Base-by-base conservation (phyloP, 2,113 vertebrate genomes). In the Numida meleagris region DNA sequence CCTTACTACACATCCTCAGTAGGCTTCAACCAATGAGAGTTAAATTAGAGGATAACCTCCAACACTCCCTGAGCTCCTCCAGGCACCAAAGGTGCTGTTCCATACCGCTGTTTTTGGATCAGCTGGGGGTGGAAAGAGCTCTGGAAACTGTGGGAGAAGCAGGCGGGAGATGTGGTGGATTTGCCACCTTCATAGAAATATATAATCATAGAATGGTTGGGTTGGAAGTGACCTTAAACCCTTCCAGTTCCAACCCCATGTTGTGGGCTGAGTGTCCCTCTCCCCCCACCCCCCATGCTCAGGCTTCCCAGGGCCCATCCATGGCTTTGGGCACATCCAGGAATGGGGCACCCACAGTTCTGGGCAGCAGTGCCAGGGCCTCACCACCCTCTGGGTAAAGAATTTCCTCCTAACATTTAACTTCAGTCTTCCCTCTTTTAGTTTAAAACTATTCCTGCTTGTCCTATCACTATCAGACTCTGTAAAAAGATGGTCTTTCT, bases 91-190 rank as follows among this genome's bases (percentile, higher is more conserved):
- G 16, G 5, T 2, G 51, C 78, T 57, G 6, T 59, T 27, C 17
- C 14, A 50, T 50, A 29, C 5, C 14, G 33, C 23, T 0, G 0
- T 25, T 74, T 4, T 16, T 38, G 14, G 20, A 6, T 5, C 6
- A 27, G 10, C 0, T 71, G 33, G 9, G 27, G 8, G 4, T 24
- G 7, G 20, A 48, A 53, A 73, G 24, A 57, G 8, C 18, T 76
- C 40, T 62, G 53, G 27, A 15, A 62, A 66, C 20, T 0, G 10
- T n/a, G 53, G 31, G 27, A 73, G 31, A 58, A 57, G 15, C 23
- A 76, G 31, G 5, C 23, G 51, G 51, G 20, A 87, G 2, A 24
- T 25, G 15, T 9, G 51, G 1, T 88, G 58, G 27, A 33, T 6
- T 53, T 89, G 7, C 9, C 65, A 77, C 48, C 40, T 70, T 57